phyloP scores from a whole-genome alignment of 2,113 vertebrate species.

The Illadopsis cleaveri region DNA sequence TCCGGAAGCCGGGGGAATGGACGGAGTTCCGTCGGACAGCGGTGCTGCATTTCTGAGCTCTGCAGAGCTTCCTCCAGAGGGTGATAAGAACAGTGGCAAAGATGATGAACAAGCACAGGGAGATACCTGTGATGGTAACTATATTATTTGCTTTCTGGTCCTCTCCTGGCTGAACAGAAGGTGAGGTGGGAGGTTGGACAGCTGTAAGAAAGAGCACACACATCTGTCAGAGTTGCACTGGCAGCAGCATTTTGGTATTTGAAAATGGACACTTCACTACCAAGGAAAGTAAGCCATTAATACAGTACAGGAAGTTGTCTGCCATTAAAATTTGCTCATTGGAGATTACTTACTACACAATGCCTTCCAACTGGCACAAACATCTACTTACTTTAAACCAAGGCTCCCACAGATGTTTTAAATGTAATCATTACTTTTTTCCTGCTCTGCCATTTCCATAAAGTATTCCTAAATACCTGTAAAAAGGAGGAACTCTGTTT shows the following conservation, averaged over 20 bases:
- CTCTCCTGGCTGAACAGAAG: slow-evolving; percentile 54
- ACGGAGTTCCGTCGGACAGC: slow-evolving; percentile 74
- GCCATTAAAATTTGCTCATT: not conserved
- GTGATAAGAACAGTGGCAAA: slow-evolving; percentile 86
- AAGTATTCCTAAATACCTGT: not conserved
- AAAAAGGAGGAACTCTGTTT: not conserved
- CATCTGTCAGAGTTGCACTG: not conserved
- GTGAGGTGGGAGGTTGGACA: slow-evolving; percentile 29
- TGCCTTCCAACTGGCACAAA: not conserved
- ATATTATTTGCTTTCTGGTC: slow-evolving; percentile 80
- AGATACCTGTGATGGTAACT: slow-evolving; percentile 88
- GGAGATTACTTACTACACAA: not conserved
- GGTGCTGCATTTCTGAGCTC: slow-evolving; percentile 79
- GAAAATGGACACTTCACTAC: not conserved
- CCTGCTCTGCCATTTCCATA: not conserved
- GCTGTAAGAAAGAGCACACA: slow-evolving; percentile 51
- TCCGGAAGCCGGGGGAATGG: slow-evolving; percentile 82
- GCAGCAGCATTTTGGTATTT: not conserved
- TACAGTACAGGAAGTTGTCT: not conserved
- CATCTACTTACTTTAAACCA: not conserved
- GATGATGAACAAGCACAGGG: slow-evolving; percentile 90
- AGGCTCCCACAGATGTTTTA: not conserved
- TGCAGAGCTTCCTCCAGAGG: slow-evolving; percentile 89
- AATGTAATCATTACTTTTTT: not conserved
- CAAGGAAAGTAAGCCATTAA: not conserved